Conservation (phyloP, 2,797 vertebrate species). For the Cirrhinus mrigala region DNA sequence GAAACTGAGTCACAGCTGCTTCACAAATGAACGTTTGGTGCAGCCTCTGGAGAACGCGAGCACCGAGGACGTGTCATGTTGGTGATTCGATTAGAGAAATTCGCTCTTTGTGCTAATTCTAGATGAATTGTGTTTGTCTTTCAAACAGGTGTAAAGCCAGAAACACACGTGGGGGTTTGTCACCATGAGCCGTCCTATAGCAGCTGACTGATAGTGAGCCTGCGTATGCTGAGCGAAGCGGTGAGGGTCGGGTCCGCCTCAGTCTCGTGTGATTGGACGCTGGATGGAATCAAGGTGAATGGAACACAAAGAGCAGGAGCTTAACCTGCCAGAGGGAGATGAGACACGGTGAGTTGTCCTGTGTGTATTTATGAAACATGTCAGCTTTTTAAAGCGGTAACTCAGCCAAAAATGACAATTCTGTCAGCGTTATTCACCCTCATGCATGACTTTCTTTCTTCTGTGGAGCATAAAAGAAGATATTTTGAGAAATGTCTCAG, state of each 20-base stretch:
- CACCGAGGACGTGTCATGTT: not conserved
- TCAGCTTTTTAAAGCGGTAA: not conserved
- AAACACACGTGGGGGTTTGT: not conserved
- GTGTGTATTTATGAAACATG: not conserved
- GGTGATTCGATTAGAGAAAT: not conserved
- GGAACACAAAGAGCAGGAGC: constrained; percentile 93
- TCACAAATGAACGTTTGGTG: not conserved
- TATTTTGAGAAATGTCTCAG: not conserved
- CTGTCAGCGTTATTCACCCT: not conserved
- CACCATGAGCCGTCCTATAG: constrained; percentile 56
- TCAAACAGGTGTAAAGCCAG: constrained; percentile 11
- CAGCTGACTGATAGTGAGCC: constrained; percentile 63
- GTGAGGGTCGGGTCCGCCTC: constrained; percentile 78
- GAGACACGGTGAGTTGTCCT: constrained; percentile 86
- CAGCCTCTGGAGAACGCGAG: not conserved
- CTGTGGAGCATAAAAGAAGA: no score
- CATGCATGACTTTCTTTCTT: not conserved
- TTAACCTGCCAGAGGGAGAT: constrained; percentile 89
- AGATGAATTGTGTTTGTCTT: not conserved
- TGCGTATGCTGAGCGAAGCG: constrained; percentile 72
- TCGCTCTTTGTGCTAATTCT: not conserved
- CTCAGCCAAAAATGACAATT: not conserved
- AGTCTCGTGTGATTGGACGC: constrained; percentile 85
- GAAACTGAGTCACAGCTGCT: constrained; percentile 22
- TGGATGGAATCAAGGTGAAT: constrained; percentile 89